phyloP scores from a whole-genome alignment of 2,797 vertebrate genomes.

The Neosilurus mollespiculum region DNA sequence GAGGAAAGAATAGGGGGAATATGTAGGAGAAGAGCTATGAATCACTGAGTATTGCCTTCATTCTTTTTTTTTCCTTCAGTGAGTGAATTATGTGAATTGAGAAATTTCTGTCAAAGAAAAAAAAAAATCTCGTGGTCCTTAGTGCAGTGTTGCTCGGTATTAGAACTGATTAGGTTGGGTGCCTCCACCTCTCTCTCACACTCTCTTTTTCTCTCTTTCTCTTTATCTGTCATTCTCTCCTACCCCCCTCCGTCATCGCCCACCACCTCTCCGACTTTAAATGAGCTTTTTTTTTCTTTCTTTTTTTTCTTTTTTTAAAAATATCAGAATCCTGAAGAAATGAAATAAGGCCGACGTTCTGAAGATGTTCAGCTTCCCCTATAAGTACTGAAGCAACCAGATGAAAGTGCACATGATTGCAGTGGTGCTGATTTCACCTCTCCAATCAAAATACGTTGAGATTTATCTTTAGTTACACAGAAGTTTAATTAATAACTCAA shows the following conservation, averaged over 20 bases:
- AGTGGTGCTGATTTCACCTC: neutral
- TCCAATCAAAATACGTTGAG: neutral
- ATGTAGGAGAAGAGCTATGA: conserved; percentile 56
- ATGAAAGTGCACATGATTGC: neutral
- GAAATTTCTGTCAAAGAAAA: conserved; percentile 51
- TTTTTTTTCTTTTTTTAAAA: too few relatives aligned
- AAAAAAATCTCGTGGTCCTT: conserved; percentile 60
- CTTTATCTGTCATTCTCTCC: neutral
- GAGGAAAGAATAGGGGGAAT: conserved; percentile 46
- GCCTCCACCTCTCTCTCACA: conserved; percentile 33
- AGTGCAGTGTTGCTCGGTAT: conserved; percentile 43
- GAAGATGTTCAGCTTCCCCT: neutral
- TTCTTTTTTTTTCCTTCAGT: conserved; percentile 41
- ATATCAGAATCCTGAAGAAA: conserved; percentile 31
- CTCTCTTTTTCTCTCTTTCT: conserved; percentile 1
- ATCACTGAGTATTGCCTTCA: conserved; percentile 60
- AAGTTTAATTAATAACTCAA: neutral
- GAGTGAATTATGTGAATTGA: conserved; percentile 66
- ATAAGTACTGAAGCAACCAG: neutral
- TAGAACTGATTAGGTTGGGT: conserved; percentile 54
- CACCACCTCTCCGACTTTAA: conserved; percentile 28
- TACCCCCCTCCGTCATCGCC: neutral
- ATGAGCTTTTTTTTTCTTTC: conserved; percentile 42
- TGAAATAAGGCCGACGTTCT: conserved; percentile 25
- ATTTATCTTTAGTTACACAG: neutral